phyloP scores from a whole-genome alignment of 2,797 vertebrate genomes.

The Neoniphon sammara region DNA sequence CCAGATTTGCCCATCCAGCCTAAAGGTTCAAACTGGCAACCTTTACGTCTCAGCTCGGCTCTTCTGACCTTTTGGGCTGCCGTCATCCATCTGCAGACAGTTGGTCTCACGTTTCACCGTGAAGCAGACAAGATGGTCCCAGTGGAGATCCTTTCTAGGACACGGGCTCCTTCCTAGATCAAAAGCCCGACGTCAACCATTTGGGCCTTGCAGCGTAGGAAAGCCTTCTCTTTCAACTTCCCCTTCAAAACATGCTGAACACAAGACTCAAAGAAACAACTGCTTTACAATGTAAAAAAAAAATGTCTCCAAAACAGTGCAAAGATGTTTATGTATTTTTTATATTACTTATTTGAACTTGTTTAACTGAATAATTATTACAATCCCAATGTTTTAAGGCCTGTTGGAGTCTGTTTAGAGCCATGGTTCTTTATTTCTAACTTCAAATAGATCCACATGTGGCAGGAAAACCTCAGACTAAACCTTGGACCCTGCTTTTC shows the following conservation, averaged over 20 bases:
- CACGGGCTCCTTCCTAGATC: conserved; percentile 52
- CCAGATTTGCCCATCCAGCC: conserved; percentile 17
- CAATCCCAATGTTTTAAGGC: not conserved
- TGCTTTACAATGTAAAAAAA: too few relatives aligned
- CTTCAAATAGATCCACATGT: too few relatives aligned
- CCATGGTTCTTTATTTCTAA: too few relatives aligned
- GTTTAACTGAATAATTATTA: not conserved
- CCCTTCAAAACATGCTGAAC: conserved; percentile 38
- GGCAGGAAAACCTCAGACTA: too few relatives aligned
- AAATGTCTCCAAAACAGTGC: too few relatives aligned
- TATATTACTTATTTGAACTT: conserved; percentile 21
- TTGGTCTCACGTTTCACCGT: conserved; percentile 12
- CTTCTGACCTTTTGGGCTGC: conserved; percentile 60
- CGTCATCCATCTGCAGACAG: conserved; percentile 40
- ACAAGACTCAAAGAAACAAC: conserved; percentile 16
- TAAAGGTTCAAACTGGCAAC: conserved; percentile 31
- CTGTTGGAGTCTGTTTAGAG: too few relatives aligned
- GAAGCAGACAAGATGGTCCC: conserved; percentile 52
- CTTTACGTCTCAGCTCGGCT: conserved; percentile 10
- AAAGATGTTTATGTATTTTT: not conserved
- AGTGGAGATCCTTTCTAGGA: conserved; percentile 69
- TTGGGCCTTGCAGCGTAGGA: conserved; percentile 46
- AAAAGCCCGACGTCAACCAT: conserved; percentile 62
- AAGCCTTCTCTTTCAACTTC: conserved; percentile 45
- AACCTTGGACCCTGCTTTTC: too few relatives aligned